phyloP scores from a whole-genome alignment of 2,797 vertebrate species.

The Halcyon leucocephala region DNA sequence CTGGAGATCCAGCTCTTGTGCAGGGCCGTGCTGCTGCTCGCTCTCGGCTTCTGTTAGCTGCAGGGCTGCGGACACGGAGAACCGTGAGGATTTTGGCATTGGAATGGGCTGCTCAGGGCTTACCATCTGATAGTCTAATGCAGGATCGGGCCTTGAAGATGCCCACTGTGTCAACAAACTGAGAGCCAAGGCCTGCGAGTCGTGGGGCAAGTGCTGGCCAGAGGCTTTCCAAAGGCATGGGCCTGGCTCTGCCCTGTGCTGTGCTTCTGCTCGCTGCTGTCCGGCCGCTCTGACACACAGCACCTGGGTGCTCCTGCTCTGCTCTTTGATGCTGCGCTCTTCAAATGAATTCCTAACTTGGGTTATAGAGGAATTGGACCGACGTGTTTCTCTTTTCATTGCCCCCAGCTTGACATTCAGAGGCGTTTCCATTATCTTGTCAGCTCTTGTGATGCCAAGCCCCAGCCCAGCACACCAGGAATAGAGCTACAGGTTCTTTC shows the following conservation, averaged over 20 bases:
- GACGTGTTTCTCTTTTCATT: neutral
- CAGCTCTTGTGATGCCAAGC: neutral
- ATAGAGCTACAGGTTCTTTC: neutral
- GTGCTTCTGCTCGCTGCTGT: no score
- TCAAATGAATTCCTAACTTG: neutral
- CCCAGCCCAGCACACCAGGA: neutral
- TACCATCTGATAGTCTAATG: neutral
- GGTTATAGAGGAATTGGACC: neutral
- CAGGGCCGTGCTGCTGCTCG: neutral
- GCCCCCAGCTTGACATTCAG: neutral
- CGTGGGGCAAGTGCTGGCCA: no score
- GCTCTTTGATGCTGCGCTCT: neutral
- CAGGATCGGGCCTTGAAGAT: neutral
- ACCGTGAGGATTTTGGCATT: neutral
- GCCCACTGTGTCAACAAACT: neutral
- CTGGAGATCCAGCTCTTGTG: neutral
- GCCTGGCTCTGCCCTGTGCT: no score
- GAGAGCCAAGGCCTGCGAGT: neutral
- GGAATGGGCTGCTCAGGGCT: neutral
- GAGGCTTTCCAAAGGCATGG: no score
- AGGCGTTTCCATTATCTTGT: neutral
- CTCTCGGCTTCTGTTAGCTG: neutral
- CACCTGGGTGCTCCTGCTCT: neutral
- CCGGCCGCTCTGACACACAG: fast-evolving
- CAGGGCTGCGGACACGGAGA: neutral